Base-by-base conservation (phyloP, 1,140 invertebrate species). In the Coptotermes formosanus region DNA sequence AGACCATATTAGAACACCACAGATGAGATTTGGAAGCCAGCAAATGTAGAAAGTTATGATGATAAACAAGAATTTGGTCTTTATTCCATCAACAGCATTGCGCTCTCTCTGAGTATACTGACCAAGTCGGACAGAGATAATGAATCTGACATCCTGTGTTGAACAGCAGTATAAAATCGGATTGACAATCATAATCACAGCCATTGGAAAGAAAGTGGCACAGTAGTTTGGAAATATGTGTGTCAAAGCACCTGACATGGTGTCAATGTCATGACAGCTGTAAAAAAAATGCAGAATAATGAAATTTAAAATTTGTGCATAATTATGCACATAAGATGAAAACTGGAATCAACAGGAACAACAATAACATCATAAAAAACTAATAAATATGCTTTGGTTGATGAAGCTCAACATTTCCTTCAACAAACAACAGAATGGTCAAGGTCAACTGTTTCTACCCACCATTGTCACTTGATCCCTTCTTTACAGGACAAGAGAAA, bases 11-110 rank as follows among this genome's bases (percentile, higher is more conserved):
- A 97, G 89, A 83, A 96, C 89, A 16, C 95, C 95, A 90, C 96
- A 96, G 12, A 96, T 91, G 30, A 97, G 89, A 91, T 97, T 97
- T 21, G 96, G 96, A 75, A 95, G 87, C 96, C 96, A 97, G 89
- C 96, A 97, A 32, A 96, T 87, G 89, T 96, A 96, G 90, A 96
- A 97, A 7, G 94, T 95, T 2, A 94, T 88, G 90, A 95, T 96
- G 81, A 96, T 96, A 21, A 95, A 90, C 23, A 93, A 93, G 91
- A 97, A 97, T 91, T 96, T 96, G 0, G 95, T 88, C 90, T 84
- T 45, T 38, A 96, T 91, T 2, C 93, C 92, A 88, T 95, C 94
- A 14, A 96, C 92, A 38, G 97, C 91, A 86, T 93, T 93, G 82
- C 96, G 91, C 89, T 97, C 96, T 88, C 93, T 93, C 43, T 93